These are phyloP conservation scores for Trichogramma evanescens DNA, from an alignment of 2,888 invertebrate species.

Conservation along the genomic window DNA sequence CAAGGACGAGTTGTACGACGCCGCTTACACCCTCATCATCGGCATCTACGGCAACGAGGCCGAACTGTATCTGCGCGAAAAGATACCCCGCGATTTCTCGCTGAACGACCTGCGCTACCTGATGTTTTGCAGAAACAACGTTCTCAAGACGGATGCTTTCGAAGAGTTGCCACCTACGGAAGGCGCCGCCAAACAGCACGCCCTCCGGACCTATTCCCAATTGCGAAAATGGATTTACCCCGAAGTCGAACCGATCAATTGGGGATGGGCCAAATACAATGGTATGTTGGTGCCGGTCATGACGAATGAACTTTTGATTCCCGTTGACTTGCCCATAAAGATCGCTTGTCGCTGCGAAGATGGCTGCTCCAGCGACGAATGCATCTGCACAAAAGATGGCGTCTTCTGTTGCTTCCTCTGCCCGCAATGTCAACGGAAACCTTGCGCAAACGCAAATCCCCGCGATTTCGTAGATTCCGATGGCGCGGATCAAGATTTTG, in stretches of 20 bases:
- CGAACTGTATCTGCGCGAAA: slow-evolving; percentile 21
- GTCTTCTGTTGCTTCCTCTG: too few relatives aligned
- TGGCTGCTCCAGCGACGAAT: too few relatives aligned
- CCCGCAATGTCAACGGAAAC: too few relatives aligned
- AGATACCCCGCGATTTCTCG: slow-evolving; percentile 7
- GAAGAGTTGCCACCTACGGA: slow-evolving; percentile 25
- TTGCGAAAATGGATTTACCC: slow-evolving; percentile 24
- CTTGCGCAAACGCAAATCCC: too few relatives aligned
- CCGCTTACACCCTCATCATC: slow-evolving; percentile 22
- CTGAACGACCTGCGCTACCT: slow-evolving; percentile 26
- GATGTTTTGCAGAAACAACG: slow-evolving; percentile 23
- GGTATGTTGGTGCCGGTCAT: slow-evolving; percentile 16
- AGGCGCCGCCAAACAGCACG: slow-evolving; percentile 26
- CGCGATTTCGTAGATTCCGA: too few relatives aligned
- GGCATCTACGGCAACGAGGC: slow-evolving; percentile 25
- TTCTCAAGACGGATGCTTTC: slow-evolving; percentile 23
- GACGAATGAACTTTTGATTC: too few relatives aligned
- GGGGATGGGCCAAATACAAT: slow-evolving; percentile 24
- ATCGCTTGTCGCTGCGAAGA: too few relatives aligned
- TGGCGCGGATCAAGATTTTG: too few relatives aligned
- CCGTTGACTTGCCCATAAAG: too few relatives aligned
- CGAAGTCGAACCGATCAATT: slow-evolving; percentile 22
- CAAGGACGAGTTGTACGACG: slow-evolving; percentile 16
- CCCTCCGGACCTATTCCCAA: slow-evolving; percentile 25
- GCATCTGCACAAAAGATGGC: too few relatives aligned